These are phyloP conservation scores for Mastigias papua DNA, from an alignment of 30 jellyfish, hydroid and myxozoan genomes.

Conservation along the genomic window DNA sequence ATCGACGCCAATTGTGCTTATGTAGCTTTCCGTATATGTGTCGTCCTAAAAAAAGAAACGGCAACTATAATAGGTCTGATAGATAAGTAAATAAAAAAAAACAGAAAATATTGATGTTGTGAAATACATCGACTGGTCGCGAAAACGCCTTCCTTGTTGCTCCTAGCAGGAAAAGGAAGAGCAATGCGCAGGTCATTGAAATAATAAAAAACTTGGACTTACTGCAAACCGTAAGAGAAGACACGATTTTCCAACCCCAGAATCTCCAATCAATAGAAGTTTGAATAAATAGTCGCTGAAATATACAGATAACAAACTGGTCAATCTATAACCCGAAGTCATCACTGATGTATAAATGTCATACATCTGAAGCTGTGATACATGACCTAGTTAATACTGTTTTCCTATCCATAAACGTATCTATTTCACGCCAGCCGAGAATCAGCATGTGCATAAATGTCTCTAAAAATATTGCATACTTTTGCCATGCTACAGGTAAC, in stretches of 20 bases:
- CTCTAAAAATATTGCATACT: too few species aligned
- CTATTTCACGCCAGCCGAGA: too few species aligned
- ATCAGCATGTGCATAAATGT: too few species aligned
- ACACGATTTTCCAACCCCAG: constrained; percentile 99
- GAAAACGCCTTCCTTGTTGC: constrained; percentile 58
- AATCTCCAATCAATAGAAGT: constrained; percentile 98
- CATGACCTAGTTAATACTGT: too few species aligned
- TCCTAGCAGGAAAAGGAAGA: neutral
- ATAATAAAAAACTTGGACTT: constrained; percentile 19
- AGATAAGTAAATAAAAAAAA: neutral
- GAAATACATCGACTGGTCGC: neutral
- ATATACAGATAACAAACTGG: constrained; percentile 19
- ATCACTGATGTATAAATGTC: neutral
- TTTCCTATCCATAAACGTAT: too few species aligned
- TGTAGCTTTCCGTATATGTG: constrained; percentile 98
- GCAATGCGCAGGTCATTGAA: neutral
- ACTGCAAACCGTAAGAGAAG: constrained; percentile 98
- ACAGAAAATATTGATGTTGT: neutral
- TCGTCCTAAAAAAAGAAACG: constrained; percentile 82
- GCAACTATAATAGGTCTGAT: neutral
- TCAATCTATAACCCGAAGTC: neutral
- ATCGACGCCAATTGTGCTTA: constrained; percentile 99
- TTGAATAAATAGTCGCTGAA: constrained; percentile 97
- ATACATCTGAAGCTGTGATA: constrained; percentile 2
- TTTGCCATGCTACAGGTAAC: too few species aligned